Evolutionary conservation across 2,797 vertebrate genomes (phyloP).

Genomic region (Myotis pilosus): DNA sequence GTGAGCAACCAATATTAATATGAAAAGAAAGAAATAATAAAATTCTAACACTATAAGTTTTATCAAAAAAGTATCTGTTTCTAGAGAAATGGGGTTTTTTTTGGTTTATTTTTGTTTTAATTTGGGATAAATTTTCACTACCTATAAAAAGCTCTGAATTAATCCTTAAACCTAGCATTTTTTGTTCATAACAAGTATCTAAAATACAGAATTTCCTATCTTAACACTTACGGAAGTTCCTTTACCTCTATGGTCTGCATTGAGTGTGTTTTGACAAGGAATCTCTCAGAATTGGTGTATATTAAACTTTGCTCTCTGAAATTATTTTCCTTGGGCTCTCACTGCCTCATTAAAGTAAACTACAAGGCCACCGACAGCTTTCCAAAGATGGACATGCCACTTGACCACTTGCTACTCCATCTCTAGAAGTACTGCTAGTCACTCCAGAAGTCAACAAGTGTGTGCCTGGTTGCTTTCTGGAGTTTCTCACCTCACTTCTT

Average conservation of each 20-base stretch:
- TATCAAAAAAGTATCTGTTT: background rate
- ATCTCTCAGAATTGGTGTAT: background rate
- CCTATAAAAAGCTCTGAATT: background rate
- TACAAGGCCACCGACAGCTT: background rate
- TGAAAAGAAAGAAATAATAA: background rate
- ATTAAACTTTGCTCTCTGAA: constrained; percentile 18
- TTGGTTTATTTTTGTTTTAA: constrained; percentile 16
- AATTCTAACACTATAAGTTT: background rate
- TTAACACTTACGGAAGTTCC: background rate
- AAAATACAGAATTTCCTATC: constrained; percentile 1
- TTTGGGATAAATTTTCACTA: constrained; percentile 5
- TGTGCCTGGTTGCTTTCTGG: background rate
- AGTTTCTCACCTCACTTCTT: background rate
- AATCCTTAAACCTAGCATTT: constrained; percentile 26
- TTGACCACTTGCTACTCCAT: background rate
- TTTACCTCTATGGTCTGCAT: background rate
- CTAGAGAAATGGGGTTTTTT: background rate
- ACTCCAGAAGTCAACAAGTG: background rate
- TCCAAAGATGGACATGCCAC: background rate
- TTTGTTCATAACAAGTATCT: constrained; percentile 23
- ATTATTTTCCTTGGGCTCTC: constrained; percentile 1
- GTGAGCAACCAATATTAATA: background rate
- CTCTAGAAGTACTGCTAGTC: background rate
- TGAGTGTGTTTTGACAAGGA: constrained; percentile 14
- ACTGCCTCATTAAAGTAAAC: background rate